phyloP scores from a whole-genome alignment of 2,888 invertebrate genomes.

The Caenorhabditis angaria region DNA sequence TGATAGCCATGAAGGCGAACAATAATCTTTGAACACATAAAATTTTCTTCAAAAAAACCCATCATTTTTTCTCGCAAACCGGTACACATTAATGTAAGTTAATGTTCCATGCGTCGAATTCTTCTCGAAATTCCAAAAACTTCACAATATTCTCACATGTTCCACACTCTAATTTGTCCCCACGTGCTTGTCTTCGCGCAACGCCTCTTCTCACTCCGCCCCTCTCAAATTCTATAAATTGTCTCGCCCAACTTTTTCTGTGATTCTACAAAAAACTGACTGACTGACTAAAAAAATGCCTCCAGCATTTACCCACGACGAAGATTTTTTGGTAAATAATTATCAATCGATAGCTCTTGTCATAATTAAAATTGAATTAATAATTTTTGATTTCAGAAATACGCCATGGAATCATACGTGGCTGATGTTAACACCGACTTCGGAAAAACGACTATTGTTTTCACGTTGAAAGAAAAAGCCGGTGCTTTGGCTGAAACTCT shows the following conservation, averaged over 20 bases:
- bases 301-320: constrained; percentile 35
- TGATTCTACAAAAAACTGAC: not conserved
- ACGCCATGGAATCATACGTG: constrained; percentile 70
- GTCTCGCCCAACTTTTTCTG: not conserved
- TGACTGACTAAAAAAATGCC: constrained; percentile 25
- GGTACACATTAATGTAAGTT: not conserved
- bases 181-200: not conserved
- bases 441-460: constrained; percentile 79
- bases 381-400: constrained; percentile 51
- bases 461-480: constrained; percentile 85
- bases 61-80: not conserved
- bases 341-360: too few relatives aligned
- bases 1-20: too few relatives aligned
- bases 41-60: too few relatives aligned
- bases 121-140: not conserved
- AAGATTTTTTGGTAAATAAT: constrained; percentile 41
- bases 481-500: constrained; percentile 89
- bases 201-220: not conserved
- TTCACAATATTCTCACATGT: not conserved
- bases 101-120: not conserved
- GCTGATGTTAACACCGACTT: constrained; percentile 66
- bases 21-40: too few relatives aligned
- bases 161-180: not conserved
- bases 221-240: constrained; percentile 1
- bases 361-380: not conserved